These are phyloP conservation scores for Odontamblyopus lacepedii DNA, from an alignment of 2,797 vertebrate genomes.

Conservation along the genomic window DNA sequence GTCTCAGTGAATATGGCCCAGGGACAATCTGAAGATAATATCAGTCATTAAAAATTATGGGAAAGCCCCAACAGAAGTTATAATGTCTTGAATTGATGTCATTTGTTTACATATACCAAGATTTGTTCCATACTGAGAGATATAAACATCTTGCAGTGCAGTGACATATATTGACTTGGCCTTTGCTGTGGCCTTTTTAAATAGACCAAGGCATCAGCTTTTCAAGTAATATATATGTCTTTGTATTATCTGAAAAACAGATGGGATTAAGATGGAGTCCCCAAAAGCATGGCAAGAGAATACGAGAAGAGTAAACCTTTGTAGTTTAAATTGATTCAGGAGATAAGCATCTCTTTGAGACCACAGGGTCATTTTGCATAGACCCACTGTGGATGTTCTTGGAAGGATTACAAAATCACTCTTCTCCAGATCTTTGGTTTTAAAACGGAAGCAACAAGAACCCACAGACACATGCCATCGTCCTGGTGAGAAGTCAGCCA, in stretches of 20 bases:
- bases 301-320: background rate
- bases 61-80: background rate
- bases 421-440: slow-evolving; percentile 26
- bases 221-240: slow-evolving; percentile 17
- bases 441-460: slow-evolving; percentile 45
- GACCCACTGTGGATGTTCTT: slow-evolving; percentile 6
- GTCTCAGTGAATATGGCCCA: background rate
- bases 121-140: background rate
- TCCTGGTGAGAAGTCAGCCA: slow-evolving; percentile 35
- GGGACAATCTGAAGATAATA: background rate
- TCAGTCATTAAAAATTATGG: background rate
- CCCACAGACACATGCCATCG: slow-evolving; percentile 28
- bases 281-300: slow-evolving; percentile 15
- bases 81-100: background rate
- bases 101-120: background rate
- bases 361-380: slow-evolving; percentile 11
- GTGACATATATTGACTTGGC: background rate
- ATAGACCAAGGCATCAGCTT: background rate
- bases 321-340: background rate
- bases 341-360: slow-evolving; percentile 2
- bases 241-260: slow-evolving; percentile 5
- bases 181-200: background rate
- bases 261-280: slow-evolving; percentile 31
- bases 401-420: slow-evolving; percentile 34
- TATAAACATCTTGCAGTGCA: background rate